Evolutionary conservation across 2,888 invertebrate genomes (phyloP).

Genomic region (Drosophila antonietae): DNA sequence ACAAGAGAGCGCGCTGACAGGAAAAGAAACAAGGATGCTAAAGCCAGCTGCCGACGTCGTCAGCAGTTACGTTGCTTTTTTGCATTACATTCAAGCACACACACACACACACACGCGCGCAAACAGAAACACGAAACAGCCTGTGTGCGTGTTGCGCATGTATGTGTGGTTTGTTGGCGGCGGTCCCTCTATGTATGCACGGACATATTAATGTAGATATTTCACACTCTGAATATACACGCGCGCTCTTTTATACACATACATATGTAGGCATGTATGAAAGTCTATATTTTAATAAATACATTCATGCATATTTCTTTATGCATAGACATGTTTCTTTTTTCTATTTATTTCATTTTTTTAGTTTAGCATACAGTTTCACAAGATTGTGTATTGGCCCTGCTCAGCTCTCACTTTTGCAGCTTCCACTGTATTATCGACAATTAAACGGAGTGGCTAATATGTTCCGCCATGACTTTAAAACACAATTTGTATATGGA

Average conservation of each 20-base stretch:
- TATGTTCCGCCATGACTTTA: slow-evolving; percentile 30
- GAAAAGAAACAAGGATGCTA: slow-evolving; percentile 71
- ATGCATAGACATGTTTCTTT: slow-evolving; percentile 55
- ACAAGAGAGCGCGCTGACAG: slow-evolving; percentile 51
- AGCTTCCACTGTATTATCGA: slow-evolving; percentile 27
- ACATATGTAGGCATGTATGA: slow-evolving; percentile 7
- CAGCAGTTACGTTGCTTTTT: slow-evolving; percentile 73
- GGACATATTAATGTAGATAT: slow-evolving; percentile 54
- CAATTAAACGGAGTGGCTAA: slow-evolving; percentile 38
- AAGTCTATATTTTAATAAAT: slow-evolving; percentile 34
- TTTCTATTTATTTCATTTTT: slow-evolving; percentile 21
- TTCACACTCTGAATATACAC: slow-evolving; percentile 66
- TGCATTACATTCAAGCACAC: slow-evolving; percentile 44
- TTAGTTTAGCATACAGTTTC: slow-evolving; percentile 43
- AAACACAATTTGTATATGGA: slow-evolving; percentile 47
- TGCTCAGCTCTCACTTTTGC: slow-evolving; percentile 23
- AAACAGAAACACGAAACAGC: slow-evolving; percentile 5
- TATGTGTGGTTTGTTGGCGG: slow-evolving; percentile 64
- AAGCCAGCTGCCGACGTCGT: slow-evolving; percentile 57
- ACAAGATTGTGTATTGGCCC: slow-evolving; percentile 33
- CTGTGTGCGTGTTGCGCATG: slow-evolving; percentile 19
- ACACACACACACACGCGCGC: slow-evolving; percentile 6
- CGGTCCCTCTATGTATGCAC: slow-evolving; percentile 50
- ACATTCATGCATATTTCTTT: slow-evolving; percentile 36
- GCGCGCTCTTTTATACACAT: slow-evolving; percentile 32